A percentile compares a stretch with the other conserved stretches of the same genome.
Conservation (phyloP, 2,797 vertebrate genomes). For the Neopelma chrysocephalum region DNA sequence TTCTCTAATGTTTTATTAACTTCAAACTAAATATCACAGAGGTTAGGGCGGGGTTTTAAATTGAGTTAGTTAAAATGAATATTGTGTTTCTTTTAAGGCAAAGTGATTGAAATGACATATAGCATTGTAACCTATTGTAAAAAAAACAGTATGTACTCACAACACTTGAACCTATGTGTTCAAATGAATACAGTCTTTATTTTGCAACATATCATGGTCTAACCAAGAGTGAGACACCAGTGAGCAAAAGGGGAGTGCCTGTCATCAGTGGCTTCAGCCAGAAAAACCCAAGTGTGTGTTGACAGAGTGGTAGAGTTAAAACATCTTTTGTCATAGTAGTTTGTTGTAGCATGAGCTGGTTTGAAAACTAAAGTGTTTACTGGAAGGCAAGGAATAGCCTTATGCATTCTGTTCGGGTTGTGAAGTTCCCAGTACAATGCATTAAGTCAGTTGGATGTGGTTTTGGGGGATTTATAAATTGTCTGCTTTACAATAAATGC, state of each 20-base stretch:
- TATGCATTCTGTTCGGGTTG: not conserved
- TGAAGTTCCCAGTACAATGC: not conserved
- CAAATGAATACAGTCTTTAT: not conserved
- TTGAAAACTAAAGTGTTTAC: not conserved
- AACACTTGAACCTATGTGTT: not conserved
- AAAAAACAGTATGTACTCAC: not conserved
- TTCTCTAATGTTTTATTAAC: not conserved
- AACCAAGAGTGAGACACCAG: not conserved
- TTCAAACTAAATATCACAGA: not conserved
- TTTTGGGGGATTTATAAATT: not conserved
- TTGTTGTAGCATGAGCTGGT: not conserved
- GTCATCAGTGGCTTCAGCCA: not conserved
- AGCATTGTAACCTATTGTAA: not conserved
- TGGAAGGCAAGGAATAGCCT: not conserved
- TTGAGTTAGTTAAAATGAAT: not conserved
- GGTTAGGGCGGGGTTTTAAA: not conserved
- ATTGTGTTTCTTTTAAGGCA: not conserved
- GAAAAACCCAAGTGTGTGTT: not conserved
- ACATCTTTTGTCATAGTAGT: not conserved
- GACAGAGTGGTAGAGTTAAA: not conserved
- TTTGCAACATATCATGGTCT: not conserved
- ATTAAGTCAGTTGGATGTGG: not conserved
- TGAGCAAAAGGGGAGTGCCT: not conserved
- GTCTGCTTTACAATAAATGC: not conserved
- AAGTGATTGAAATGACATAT: not conserved